These are phyloP conservation scores for Pogonophryne albipinna DNA, from an alignment of 2,797 vertebrate species.

Conservation along the genomic window DNA sequence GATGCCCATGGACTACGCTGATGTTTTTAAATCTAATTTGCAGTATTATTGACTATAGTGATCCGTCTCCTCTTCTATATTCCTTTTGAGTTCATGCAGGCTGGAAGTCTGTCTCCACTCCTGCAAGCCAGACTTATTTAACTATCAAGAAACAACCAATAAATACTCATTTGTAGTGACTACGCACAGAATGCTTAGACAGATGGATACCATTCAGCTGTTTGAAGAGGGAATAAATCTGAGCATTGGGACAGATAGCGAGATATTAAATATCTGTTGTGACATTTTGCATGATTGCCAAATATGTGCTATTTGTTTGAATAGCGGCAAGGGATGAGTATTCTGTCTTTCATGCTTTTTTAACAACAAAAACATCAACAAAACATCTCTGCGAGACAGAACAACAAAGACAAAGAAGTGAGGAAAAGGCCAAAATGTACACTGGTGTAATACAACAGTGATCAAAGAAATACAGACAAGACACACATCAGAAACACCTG, in stretches of 20 bases:
- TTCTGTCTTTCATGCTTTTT: constrained; percentile 54
- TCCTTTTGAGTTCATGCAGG: not conserved
- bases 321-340: constrained; percentile 53
- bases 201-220: constrained; percentile 47
- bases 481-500: constrained; percentile 64
- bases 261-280: constrained; percentile 53
- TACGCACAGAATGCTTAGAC: constrained; percentile 37
- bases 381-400: constrained; percentile 39
- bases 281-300: constrained; percentile 63
- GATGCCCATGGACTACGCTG: not conserved
- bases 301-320: constrained; percentile 60
- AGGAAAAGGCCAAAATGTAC: constrained; percentile 62
- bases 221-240: constrained; percentile 60
- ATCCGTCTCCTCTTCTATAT: constrained; percentile 19
- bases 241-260: constrained; percentile 37
- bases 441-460: constrained; percentile 52
- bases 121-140: constrained; percentile 29
- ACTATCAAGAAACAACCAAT: constrained; percentile 33
- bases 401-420: constrained; percentile 71
- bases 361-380: constrained; percentile 65
- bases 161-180: constrained; percentile 56
- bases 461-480: constrained; percentile 71
- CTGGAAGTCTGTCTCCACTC: constrained; percentile 12
- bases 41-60: not conserved
- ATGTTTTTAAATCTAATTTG: not conserved